phyloP scores from a whole-genome alignment of 2,797 vertebrate genomes.

The Hyperoplus immaculatus region DNA sequence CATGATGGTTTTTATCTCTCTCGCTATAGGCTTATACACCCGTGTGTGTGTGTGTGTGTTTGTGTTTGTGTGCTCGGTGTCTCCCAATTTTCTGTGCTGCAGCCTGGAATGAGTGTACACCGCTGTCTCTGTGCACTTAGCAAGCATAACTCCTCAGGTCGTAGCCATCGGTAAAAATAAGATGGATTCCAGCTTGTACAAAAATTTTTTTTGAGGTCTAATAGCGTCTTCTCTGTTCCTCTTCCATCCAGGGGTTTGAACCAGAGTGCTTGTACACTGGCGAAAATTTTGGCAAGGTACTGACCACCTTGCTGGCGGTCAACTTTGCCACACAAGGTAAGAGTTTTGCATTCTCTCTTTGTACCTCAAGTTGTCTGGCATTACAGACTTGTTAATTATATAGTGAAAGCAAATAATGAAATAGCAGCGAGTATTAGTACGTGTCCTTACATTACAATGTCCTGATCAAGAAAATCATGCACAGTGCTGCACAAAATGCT shows the following conservation, averaged over 20 bases:
- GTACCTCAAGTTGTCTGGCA: background rate
- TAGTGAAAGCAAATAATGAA: background rate
- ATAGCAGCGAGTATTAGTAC: background rate
- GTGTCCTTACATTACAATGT: background rate
- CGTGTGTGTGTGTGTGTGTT: constrained; percentile 17
- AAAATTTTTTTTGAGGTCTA: constrained; percentile 30
- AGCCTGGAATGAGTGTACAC: background rate
- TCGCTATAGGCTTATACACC: constrained; percentile 49
- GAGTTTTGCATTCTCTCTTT: constrained; percentile 33
- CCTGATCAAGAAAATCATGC: background rate
- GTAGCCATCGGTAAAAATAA: constrained; percentile 10
- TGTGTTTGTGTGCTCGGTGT: background rate
- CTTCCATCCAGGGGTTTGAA: constrained; percentile 91
- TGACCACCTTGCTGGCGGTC: constrained; percentile 91
- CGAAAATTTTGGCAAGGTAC: constrained; percentile 91
- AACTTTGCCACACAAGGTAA: constrained; percentile 97
- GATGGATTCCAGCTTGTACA: constrained; percentile 5
- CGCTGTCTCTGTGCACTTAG: background rate
- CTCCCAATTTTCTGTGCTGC: constrained; percentile 37
- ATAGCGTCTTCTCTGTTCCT: constrained; percentile 40
- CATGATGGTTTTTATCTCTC: constrained; percentile 60
- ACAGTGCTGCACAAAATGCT: background rate
- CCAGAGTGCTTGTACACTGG: constrained; percentile 92
- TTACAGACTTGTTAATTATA: background rate
- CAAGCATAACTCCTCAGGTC: constrained; percentile 11